Conservation (phyloP, 2,797 vertebrate genomes). For the Rhyacichthys aspro region DNA sequence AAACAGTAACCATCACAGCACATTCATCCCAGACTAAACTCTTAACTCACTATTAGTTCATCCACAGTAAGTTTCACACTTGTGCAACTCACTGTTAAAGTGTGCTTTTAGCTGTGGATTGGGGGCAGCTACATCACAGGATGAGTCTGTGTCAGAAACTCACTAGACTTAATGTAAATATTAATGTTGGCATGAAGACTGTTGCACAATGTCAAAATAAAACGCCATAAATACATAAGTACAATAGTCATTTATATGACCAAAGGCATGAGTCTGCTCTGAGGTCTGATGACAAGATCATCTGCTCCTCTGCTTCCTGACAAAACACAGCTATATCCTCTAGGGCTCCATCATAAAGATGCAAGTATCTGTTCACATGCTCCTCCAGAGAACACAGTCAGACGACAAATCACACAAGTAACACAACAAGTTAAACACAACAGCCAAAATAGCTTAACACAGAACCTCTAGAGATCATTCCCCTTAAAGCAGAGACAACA, state of each 20-base stretch:
- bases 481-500: too few species aligned
- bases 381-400: constrained; percentile 45
- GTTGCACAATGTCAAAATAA: background rate
- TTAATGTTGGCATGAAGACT: constrained; percentile 14
- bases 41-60: constrained; percentile 33
- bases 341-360: constrained; percentile 57
- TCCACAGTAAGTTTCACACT: background rate
- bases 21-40: constrained; percentile 12
- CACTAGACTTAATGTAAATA: too few species aligned
- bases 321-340: constrained; percentile 60
- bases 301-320: constrained; percentile 55
- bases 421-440: constrained; percentile 24
- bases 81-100: background rate
- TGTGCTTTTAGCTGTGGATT: constrained; percentile 7
- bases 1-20: constrained; percentile 31
- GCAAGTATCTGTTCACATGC: constrained; percentile 66
- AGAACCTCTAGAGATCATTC: background rate
- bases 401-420: constrained; percentile 18
- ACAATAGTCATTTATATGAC: background rate
- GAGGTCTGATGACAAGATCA: constrained; percentile 59
- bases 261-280: constrained; percentile 43
- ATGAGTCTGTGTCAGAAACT: too few species aligned
- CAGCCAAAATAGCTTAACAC: background rate
- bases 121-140: too few species aligned
- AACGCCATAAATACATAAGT: too few species aligned